These are phyloP conservation scores for Cynoglossus semilaevis DNA, from an alignment of 2,113 vertebrate species.

Conservation along the genomic window DNA sequence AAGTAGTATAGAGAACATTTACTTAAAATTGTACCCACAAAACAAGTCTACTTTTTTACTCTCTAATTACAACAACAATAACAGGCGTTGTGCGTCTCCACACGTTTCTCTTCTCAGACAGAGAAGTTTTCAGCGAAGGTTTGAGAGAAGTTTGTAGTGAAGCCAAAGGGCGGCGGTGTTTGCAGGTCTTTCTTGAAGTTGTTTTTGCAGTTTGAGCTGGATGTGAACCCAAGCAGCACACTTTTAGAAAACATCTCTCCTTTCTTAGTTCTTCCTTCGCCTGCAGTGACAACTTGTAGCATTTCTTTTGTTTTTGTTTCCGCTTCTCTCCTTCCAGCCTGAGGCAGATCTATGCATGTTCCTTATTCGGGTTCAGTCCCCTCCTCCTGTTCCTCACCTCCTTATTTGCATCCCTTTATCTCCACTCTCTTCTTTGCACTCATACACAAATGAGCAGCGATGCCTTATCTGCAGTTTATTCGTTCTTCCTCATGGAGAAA, in stretches of 20 bases:
- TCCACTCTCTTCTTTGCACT: constrained; percentile 30
- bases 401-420: constrained; percentile 14
- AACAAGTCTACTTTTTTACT: constrained; percentile 35
- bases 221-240: constrained; percentile 51
- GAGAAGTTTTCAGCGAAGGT: constrained; percentile 49
- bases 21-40: constrained; percentile 35
- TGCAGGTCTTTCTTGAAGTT: constrained; percentile 24
- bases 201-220: constrained; percentile 31
- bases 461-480: constrained; percentile 88
- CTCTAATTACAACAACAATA: constrained; percentile 41
- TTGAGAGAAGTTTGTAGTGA: constrained; percentile 15
- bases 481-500: constrained; percentile 63
- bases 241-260: constrained; percentile 42
- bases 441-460: constrained; percentile 86
- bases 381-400: constrained; percentile 74
- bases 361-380: constrained; percentile 81
- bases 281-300: constrained; percentile 42
- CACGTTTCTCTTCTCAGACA: neutral
- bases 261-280: constrained; percentile 42
- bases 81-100: constrained; percentile 18
- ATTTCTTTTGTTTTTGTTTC: constrained; percentile 25
- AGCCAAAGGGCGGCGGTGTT: constrained; percentile 11
- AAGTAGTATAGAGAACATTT: constrained; percentile 55
- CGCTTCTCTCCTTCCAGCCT: constrained; percentile 63
- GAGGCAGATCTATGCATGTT: constrained; percentile 78